Evolutionary conservation across 1,140 invertebrate species (phyloP).

Genomic region (Drosophila neocordata): DNA sequence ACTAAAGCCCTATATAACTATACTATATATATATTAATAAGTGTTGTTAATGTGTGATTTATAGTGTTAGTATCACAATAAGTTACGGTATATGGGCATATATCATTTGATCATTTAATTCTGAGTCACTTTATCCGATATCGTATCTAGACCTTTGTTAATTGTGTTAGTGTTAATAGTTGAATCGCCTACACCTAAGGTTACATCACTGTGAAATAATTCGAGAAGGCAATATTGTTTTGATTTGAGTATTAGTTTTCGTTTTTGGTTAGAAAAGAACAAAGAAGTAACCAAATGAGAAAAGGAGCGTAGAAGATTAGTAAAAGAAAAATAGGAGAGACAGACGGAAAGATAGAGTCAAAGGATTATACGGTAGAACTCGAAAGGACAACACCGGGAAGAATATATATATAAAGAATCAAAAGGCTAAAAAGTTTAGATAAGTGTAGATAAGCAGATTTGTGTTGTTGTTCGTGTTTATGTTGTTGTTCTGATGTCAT

Average conservation of each 20-base stretch:
- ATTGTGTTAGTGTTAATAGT: conserved; percentile 52
- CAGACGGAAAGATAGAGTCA: conserved; percentile 14
- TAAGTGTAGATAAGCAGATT: conserved; percentile 8
- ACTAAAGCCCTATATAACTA: conserved; percentile 37
- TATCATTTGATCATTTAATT: conserved; percentile 38
- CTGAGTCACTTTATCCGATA: conserved; percentile 76
- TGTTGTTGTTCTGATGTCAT: conserved; percentile 16
- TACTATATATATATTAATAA: conserved; percentile 54
- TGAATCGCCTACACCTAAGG: conserved; percentile 72
- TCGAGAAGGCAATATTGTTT: conserved; percentile 55
- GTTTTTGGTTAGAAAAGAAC: conserved; percentile 14
- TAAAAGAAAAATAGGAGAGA: conserved; percentile 19
- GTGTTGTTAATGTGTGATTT: conserved; percentile 51
- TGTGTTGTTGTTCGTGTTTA: conserved; percentile 38
- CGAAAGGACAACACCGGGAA: conserved; percentile 19
- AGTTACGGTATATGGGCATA: conserved; percentile 27
- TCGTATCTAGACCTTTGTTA: conserved; percentile 65
- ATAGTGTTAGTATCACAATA: conserved; percentile 73
- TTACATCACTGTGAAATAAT: conserved; percentile 77
- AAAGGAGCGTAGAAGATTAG: conserved; percentile 18
- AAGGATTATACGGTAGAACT: conserved; percentile 21
- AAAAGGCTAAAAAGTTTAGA: conserved; percentile 32
- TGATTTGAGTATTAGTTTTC: conserved; percentile 56
- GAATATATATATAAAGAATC: conserved; percentile 23
- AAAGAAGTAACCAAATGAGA: conserved; percentile 43